Evolutionary conservation across 53 echinoderm and acorn worm species (phyloP), one percentile per base, ranked within the genome.

Genomic region (Apostichopus leukothele): DNA sequence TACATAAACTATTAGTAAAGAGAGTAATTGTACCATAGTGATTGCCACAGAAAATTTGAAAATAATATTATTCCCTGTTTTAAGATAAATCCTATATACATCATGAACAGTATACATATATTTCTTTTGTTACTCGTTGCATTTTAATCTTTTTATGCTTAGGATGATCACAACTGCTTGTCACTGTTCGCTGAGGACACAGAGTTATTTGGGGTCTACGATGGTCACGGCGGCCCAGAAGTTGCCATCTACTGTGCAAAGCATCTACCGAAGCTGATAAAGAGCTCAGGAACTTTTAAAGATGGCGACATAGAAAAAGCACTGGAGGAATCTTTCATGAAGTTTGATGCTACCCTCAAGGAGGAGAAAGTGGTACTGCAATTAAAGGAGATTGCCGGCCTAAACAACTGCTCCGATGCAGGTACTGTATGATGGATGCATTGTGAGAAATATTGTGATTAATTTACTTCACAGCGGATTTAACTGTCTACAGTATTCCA

Each of bases 161-260:
- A 97, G 97, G 97, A 97, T 78, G 91, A 92, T 18, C 97, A 97
- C 88, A 97, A 97, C 94, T 95, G 95, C 73, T 91, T 97, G 78
- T 60, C 90, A 5, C 75, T 94, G 11, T 87, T 97, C n/a, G 93
- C 91, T 86, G 94, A 94, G 6, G 90, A 94, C 63, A 95, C 97
- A 51, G 91, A 95, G 12, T 89, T 97, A 89, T 97, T 97, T 93
- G 97, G 94, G 76, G 97, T 97, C 7, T 97, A 97, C 80, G 97
- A 97, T 90, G 97, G 97, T 7, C 97, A 97, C 79, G 97, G 97
- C 79, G 97, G 98, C 57, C 90, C 98, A 7, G 98, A 98, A 63
- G 98, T 98, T 16, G 98, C 98, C 5, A 75, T 94, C 18, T 95
- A 98, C 79, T 91, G 93, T 75, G 92, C 95, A 57, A 92, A 98